phyloP scores from a whole-genome alignment of 2,888 invertebrate species.

The Suillia variegata region DNA sequence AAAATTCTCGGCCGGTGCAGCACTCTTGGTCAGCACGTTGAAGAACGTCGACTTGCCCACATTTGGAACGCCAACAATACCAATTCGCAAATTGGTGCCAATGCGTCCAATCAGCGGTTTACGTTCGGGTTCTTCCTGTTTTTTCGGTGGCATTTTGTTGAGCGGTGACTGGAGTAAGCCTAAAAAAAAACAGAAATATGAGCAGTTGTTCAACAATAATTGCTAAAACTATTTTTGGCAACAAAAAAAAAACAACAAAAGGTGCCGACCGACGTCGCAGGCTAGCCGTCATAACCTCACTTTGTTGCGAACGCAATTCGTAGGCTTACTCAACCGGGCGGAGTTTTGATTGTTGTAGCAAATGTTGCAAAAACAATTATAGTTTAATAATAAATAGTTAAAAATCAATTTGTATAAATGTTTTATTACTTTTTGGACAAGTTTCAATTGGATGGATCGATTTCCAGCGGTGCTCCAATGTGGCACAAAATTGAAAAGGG shows the following conservation, averaged over 20 bases:
- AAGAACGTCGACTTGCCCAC: slow-evolving; percentile 99
- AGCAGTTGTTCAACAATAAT: neutral
- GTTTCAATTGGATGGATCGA: no score
- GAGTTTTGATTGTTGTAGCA: no score
- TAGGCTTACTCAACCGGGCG: no score
- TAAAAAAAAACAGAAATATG: neutral
- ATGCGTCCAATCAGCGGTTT: slow-evolving; percentile 93
- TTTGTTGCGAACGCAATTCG: slow-evolving; percentile 8
- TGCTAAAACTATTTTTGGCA: slow-evolving; percentile 16
- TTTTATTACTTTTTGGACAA: no score
- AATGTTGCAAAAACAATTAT: no score
- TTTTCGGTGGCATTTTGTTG: slow-evolving; percentile 72
- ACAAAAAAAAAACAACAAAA: no score
- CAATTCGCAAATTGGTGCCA: slow-evolving; percentile 94
- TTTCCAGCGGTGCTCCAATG: no score
- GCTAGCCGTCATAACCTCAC: slow-evolving; percentile 26
- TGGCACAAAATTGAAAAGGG: no score
- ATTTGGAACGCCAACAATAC: slow-evolving; percentile 92
- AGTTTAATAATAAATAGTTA: no score
- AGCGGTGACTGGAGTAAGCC: neutral
- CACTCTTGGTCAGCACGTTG: slow-evolving; percentile 97
- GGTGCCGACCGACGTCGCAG: neutral
- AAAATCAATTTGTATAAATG: no score
- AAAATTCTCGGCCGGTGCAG: slow-evolving; percentile 97
- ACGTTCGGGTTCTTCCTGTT: slow-evolving; percentile 85